Base-by-base conservation (phyloP, 23 tunicate species). In the Oikopleura dioica region DNA sequence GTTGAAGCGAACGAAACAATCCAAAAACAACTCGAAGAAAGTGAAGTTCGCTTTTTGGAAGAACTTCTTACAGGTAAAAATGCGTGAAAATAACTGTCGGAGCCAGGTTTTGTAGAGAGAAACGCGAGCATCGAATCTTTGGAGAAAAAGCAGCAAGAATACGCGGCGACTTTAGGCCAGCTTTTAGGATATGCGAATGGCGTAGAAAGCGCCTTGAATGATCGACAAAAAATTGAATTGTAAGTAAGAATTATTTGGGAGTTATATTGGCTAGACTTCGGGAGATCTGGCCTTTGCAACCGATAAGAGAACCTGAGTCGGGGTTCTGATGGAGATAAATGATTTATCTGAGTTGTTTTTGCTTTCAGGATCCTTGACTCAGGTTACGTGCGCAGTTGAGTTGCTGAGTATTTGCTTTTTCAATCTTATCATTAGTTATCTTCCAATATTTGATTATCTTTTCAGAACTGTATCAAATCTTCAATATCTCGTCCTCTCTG, bases 1-100 rank as follows among this genome's bases (percentile, higher is more conserved):
- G 76, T 37, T 30, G 78, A 79, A 85, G 76, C 78, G 29, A 81
- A 82, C 38, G 69, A 68, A n/a, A 76, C 75, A 1, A 38, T 92
- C 33, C 16, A 9, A 16, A 9, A 44, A 44, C 9, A 44, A 9
- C 55, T 44, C 9, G 16, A 44, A 44, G 55, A 9, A 44, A 9
- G 9, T 9, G 55, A 44, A 44, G 55, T 9, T 44, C 16, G 16
- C 9, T 44, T 9, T 16, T 9, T 44, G 16, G 55, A 9, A 9
- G 16, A 44, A 44, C 9, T 44, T 44, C 9, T 9, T 44, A 44
- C 9, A 9, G 55, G 55, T 44, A 44, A 44, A 44, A 16, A 63
- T 23, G 16, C 55, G 55, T 44, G 21, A 44, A 9, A 44, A 44
- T 44, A 44, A 9, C 21, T 21, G n/a, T n/a, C n/a, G n/a, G n/a